phyloP scores from a whole-genome alignment of 2,113 vertebrate genomes.

The Nannobrachium achirus region DNA sequence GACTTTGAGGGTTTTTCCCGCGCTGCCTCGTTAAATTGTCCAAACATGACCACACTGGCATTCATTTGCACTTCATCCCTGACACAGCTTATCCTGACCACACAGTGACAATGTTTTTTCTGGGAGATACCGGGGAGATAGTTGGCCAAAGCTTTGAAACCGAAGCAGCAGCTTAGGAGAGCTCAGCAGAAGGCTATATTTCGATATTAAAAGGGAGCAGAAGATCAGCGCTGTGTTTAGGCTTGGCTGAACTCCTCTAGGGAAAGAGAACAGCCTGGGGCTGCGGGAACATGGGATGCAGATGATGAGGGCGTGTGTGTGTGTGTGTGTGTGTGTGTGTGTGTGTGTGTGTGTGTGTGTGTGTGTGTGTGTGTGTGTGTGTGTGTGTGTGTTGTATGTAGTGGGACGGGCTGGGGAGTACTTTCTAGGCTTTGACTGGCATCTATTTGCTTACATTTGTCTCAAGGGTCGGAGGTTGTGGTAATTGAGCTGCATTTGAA shows the following conservation, averaged over 20 bases:
- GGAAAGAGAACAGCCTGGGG: slow-evolving; percentile 41
- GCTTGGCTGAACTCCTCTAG: slow-evolving; percentile 45
- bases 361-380: background rate
- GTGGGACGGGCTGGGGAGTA: background rate
- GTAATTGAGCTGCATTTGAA: slow-evolving; percentile 65
- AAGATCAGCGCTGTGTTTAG: slow-evolving; percentile 64
- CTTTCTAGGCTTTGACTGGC: slow-evolving; percentile 32
- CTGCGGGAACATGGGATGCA: slow-evolving; percentile 36
- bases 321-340: background rate
- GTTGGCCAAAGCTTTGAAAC: slow-evolving; percentile 71
- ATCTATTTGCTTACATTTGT: slow-evolving; percentile 42
- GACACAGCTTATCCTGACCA: slow-evolving; percentile 72
- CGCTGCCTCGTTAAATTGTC: slow-evolving; percentile 71
- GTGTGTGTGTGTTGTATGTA: background rate
- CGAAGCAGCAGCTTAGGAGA: slow-evolving; percentile 64
- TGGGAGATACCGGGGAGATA: slow-evolving; percentile 68
- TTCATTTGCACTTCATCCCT: slow-evolving; percentile 70
- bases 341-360: background rate
- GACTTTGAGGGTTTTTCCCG: slow-evolving; percentile 72
- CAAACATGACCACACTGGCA: slow-evolving; percentile 78
- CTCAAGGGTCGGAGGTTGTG: slow-evolving; percentile 42
- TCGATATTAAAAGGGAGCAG: slow-evolving; percentile 68
- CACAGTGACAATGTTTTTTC: slow-evolving; percentile 78
- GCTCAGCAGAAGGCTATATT: slow-evolving; percentile 57
- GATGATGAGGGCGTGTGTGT: slow-evolving; percentile 21